Base-by-base conservation (phyloP, 2,797 vertebrate species). In the Coracias cyanogaster region DNA sequence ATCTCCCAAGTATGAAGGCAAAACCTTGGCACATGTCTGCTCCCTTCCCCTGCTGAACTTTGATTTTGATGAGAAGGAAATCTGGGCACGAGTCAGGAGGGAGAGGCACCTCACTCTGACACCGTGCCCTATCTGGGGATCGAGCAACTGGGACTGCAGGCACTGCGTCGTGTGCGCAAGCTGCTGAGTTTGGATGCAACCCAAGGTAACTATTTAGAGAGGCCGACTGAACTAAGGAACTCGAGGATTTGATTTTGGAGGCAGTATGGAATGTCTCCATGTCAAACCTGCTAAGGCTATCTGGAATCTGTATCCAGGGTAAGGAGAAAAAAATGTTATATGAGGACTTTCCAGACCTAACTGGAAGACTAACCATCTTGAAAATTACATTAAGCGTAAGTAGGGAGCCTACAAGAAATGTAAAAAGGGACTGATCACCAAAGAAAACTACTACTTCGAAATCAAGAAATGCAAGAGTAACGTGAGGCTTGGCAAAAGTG, bases 161-260 rank as follows among this genome's bases (percentile, higher is more conserved):
- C 94, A 55, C 21, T 3, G 73, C 2, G 3, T 62, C 12, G 39
- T 81, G 88, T 31, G 77, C 0, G 0, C 95, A 96, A 96, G 92
- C 95, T 97, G 95, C 92, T 73, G 94, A 77, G 86, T 37, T 96
- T 97, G 96, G 96, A 96, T 77, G 43, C 43, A 21, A 66, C 92
- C 96, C 96, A 97, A 96, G 71, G 93, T 80, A 96, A 95, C 93
- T 97, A 97, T 96, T 97, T 96, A 97, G 92, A 93, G 93, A 97
- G 62, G 86, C 70, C 28, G 0, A 48, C 46, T 93, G 92, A 96
- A 92, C 86, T 95, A 61, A 91, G 71, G 89, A 96, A 89, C 95
- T 77, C 18, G 1, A 51, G 90, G 90, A 94, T 93, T 93, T 93
- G 84, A 94, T 87, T 95, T 95, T 93, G 91, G 86, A 97, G 92